These are phyloP conservation scores for Oncorhynchus masou DNA, from an alignment of 2,113 vertebrate genomes.

Conservation along the genomic window DNA sequence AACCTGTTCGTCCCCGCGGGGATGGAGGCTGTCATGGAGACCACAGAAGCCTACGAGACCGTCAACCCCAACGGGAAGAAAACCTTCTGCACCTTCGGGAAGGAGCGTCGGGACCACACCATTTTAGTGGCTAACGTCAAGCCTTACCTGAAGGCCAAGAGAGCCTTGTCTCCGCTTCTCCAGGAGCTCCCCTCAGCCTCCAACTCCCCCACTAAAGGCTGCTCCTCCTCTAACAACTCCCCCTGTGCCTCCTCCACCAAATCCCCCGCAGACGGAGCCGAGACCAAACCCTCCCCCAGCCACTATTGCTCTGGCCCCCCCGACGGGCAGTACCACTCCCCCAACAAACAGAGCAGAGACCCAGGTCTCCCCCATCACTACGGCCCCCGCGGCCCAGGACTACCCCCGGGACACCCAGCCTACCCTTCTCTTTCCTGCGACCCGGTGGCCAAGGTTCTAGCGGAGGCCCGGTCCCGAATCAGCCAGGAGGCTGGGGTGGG, in stretches of 20 bases:
- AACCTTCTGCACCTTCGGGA: conserved; percentile 99
- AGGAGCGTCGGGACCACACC: conserved; percentile 98
- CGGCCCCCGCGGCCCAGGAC: too few species aligned
- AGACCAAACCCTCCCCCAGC: conserved; percentile 87
- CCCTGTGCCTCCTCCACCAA: conserved; percentile 88
- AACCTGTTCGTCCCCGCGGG: conserved; percentile 96
- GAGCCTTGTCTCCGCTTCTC: conserved; percentile 96
- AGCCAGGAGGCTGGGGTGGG: conserved; percentile 67
- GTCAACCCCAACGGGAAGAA: conserved; percentile 97
- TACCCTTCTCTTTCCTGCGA: conserved; percentile 69
- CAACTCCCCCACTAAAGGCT: conserved; percentile 91
- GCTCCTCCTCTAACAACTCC: conserved; percentile 58
- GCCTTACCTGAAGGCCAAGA: conserved; percentile 99
- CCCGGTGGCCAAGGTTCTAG: conserved; percentile 86
- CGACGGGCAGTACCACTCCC: conserved; percentile 89
- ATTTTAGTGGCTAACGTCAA: conserved; percentile 99
- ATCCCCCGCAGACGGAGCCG: conserved; percentile 88
- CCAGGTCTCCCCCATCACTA: conserved; percentile 54
- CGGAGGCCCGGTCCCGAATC: conserved; percentile 83
- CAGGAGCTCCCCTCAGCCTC: conserved; percentile 96
- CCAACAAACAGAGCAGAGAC: conserved; percentile 89
- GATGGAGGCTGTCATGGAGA: conserved; percentile 90
- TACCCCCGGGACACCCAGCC: conserved; percentile 2
- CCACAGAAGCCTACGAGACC: conserved; percentile 92
- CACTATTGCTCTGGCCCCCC: conserved; percentile 79